These are phyloP conservation scores for Crotalus horridus DNA, from an alignment of 2,113 vertebrate species.

Conservation along the genomic window DNA sequence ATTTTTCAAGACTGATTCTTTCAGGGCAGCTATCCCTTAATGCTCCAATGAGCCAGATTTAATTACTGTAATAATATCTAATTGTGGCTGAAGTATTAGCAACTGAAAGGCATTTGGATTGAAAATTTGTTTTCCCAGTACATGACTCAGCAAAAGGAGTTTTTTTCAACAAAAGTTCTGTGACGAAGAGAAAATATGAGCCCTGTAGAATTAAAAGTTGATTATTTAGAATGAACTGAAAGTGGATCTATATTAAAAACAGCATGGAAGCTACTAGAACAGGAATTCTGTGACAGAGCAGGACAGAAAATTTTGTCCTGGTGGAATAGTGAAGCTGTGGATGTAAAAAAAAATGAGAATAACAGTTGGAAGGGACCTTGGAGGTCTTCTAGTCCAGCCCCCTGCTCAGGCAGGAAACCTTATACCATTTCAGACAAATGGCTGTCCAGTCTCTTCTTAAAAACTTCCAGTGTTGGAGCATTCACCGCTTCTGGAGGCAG, in stretches of 20 bases:
- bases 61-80: neutral
- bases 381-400: neutral
- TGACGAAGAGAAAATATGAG: neutral
- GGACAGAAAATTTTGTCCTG: neutral
- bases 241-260: neutral
- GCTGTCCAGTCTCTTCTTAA: neutral
- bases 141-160: constrained; percentile 13
- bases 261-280: neutral
- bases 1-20: neutral
- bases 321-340: neutral
- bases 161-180: neutral
- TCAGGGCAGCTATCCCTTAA: neutral
- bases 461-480: neutral
- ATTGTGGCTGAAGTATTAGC: neutral
- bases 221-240: neutral
- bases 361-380: neutral
- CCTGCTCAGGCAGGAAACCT: neutral
- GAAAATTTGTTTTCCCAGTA: neutral
- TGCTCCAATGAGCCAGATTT: neutral
- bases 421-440: neutral
- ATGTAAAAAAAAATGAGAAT: neutral
- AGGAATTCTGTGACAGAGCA: neutral
- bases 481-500: neutral
- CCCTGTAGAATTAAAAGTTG: neutral
- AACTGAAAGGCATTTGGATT: neutral